phyloP scores from a whole-genome alignment of 1,140 invertebrate species.

The Drosophila melanogaster region Release_6_plus_ISO1_MT NT_037436.4:13651501-13652000 shows the following conservation, averaged over 20 bases:
- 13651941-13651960: conserved; percentile 35
- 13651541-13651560: conserved; percentile 83
- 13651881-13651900: conserved; percentile 57
- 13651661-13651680: conserved; percentile 23
- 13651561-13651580: conserved; percentile 81
- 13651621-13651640: conserved; percentile 58
- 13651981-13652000: conserved; percentile 84
- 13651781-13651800: background rate
- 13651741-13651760: conserved; percentile 23
- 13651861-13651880: conserved; percentile 6
- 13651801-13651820: background rate
- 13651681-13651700: conserved; percentile 47
- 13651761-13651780: conserved; percentile 23
- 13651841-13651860: conserved; percentile 28
- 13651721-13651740: conserved; percentile 3
- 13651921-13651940: conserved; percentile 42
- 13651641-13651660: conserved; percentile 11
- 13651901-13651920: conserved; percentile 35
- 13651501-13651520: conserved; percentile 74
- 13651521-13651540: conserved; percentile 79
- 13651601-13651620: conserved; percentile 57
- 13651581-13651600: conserved; percentile 80
- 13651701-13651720: conserved; percentile 32
- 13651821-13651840: background rate
- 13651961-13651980: conserved; percentile 84